Evolutionary conservation across 2,888 invertebrate species (phyloP).

Genomic region (Sphecodes monilicornis): DNA sequence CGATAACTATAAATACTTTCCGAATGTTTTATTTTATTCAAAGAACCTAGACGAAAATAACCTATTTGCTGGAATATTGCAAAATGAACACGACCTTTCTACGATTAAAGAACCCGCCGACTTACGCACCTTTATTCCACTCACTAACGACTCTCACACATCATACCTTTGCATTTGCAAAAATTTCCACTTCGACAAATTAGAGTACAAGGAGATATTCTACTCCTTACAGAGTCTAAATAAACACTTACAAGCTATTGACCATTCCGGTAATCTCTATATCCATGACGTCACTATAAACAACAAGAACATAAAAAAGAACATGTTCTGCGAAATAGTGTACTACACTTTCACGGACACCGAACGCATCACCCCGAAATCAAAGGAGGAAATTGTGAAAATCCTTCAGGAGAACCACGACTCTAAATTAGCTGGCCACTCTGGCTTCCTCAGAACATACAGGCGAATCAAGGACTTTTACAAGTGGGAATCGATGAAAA

Average conservation of each 20-base stretch:
- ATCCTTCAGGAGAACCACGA: no score
- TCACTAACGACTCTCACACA: background rate
- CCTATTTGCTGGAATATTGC: background rate
- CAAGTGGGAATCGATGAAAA: slow-evolving; percentile 28
- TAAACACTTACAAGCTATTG: background rate
- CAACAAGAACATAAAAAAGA: background rate
- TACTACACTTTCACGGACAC: slow-evolving; percentile 19
- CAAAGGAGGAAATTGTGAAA: background rate
- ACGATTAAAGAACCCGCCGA: no score
- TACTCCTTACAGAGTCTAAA: slow-evolving; percentile 1
- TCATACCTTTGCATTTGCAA: slow-evolving; percentile 17
- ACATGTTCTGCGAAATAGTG: slow-evolving; percentile 26
- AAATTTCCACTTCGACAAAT: slow-evolving; percentile 21
- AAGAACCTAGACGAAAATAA: slow-evolving; percentile 29
- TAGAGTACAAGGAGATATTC: slow-evolving; percentile 28
- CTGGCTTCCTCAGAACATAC: slow-evolving; percentile 24
- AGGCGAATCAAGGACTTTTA: slow-evolving; percentile 27
- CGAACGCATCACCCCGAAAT: background rate
- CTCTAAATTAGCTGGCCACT: slow-evolving; percentile 26
- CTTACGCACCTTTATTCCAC: slow-evolving; percentile 12
- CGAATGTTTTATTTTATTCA: slow-evolving; percentile 30
- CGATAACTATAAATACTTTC: slow-evolving; percentile 18
- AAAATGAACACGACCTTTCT: background rate
- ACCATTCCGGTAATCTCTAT: background rate
- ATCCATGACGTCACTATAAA: slow-evolving; percentile 1